A percentile compares a stretch with the other conserved stretches of the same genome.
These are phyloP conservation scores for Onychostoma macrolepis DNA, from an alignment of 2,113 vertebrate species.

Conservation along the genomic window DNA sequence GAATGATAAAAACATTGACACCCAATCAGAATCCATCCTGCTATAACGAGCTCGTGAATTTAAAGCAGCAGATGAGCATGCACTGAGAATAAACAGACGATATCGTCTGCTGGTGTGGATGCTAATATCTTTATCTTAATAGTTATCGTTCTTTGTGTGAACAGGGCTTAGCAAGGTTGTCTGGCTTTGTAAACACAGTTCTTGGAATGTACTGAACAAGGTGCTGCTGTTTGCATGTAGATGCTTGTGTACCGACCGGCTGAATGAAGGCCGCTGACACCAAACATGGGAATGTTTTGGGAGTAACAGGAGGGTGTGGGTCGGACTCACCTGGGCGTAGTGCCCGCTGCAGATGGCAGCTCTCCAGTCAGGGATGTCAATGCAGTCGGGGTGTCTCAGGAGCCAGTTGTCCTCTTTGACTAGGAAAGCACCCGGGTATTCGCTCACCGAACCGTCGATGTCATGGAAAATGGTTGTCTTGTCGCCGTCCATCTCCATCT, in stretches of 20 bases:
- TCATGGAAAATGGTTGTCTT: conserved; percentile 97
- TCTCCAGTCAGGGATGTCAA: conserved; percentile 92
- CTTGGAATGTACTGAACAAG: neutral
- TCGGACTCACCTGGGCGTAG: conserved; percentile 86
- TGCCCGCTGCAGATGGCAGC: conserved; percentile 92
- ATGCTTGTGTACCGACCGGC: neutral
- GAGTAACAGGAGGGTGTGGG: neutral
- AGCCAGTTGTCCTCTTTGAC: conserved; percentile 97
- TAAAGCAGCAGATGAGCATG: too few relatives aligned
- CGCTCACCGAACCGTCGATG: conserved; percentile 90
- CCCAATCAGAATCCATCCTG: too few relatives aligned
- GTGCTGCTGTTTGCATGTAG: neutral
- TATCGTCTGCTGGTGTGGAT: too few relatives aligned
- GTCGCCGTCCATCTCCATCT: conserved; percentile 95
- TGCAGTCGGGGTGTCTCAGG: conserved; percentile 91
- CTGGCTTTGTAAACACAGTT: neutral
- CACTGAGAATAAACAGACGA: too few relatives aligned
- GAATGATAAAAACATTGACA: too few relatives aligned
- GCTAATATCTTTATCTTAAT: too few relatives aligned
- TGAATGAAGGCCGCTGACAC: neutral
- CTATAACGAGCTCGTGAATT: too few relatives aligned
- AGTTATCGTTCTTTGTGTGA: too few relatives aligned
- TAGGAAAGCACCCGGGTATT: conserved; percentile 92
- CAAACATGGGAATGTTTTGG: conserved; percentile 1
- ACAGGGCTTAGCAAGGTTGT: neutral